Conservation (phyloP, 2,797 vertebrate genomes). For the Ctenopoma multispine region DNA sequence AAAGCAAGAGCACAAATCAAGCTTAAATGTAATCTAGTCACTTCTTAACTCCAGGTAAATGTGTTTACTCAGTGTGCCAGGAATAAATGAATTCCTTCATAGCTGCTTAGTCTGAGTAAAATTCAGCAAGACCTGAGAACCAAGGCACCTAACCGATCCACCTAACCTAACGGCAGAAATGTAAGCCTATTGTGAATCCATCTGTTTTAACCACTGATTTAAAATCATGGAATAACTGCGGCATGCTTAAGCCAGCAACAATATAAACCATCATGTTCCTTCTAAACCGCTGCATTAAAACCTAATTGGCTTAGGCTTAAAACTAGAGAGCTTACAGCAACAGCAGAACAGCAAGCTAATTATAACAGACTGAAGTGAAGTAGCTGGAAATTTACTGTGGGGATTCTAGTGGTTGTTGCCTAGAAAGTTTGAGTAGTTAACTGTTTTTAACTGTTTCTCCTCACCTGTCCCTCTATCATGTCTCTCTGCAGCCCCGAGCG, state of each 20-base stretch:
- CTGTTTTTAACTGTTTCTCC: not conserved
- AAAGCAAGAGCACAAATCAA: too few species aligned
- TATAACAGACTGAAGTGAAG: constrained; percentile 6
- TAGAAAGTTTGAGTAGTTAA: not conserved
- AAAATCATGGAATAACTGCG: constrained; percentile 14
- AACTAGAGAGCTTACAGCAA: constrained; percentile 21
- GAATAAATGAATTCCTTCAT: not conserved
- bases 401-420: not conserved
- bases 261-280: constrained; percentile 26
- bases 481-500: constrained; percentile 91
- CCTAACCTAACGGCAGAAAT: not conserved
- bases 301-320: constrained; percentile 70
- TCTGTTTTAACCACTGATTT: constrained; percentile 17
- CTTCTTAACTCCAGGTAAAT: not conserved
- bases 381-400: not conserved
- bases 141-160: not conserved
- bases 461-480: constrained; percentile 95
- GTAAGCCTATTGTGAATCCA: constrained; percentile 2
- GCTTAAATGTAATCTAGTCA: not conserved
- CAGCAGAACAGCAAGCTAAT: constrained; percentile 38
- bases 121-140: not conserved
- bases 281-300: constrained; percentile 39
- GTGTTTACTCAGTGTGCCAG: constrained; percentile 3
- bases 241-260: constrained; percentile 19
- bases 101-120: not conserved